These are phyloP conservation scores for Pollenia angustigena DNA, from an alignment of 2,888 invertebrate species.

Conservation along the genomic window DNA sequence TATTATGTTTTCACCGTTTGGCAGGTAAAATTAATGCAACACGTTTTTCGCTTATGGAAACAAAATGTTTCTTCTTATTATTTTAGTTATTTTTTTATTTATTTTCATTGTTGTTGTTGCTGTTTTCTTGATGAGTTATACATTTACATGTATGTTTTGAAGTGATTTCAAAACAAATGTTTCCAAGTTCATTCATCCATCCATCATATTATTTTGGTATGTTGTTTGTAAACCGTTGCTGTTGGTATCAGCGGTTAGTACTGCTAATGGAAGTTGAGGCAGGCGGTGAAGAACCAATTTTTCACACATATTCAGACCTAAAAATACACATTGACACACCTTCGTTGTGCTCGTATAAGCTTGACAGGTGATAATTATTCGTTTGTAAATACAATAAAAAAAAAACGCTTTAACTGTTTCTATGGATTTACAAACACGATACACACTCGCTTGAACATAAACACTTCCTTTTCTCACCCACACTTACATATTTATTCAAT, in stretches of 20 bases:
- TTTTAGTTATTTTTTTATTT: slow-evolving; percentile 3
- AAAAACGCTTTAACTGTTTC: slow-evolving; percentile 59
- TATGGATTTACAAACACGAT: slow-evolving; percentile 25
- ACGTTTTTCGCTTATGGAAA: slow-evolving; percentile 9
- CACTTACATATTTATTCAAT: slow-evolving; percentile 11
- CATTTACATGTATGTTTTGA: slow-evolving; percentile 39
- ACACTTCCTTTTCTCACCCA: background rate
- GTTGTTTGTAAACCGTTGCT: background rate
- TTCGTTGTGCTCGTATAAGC: slow-evolving; percentile 15
- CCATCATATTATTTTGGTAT: slow-evolving; percentile 44
- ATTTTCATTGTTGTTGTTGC: slow-evolving; percentile 1
- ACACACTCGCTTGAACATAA: slow-evolving; percentile 15
- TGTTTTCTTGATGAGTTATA: slow-evolving; percentile 24
- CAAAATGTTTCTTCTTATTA: background rate
- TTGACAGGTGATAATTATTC: slow-evolving; percentile 75
- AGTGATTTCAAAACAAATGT: slow-evolving; percentile 54
- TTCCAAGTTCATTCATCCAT: slow-evolving; percentile 54
- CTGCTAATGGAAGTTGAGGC: background rate
- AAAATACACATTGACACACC: background rate
- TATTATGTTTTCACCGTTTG: background rate
- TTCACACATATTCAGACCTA: slow-evolving; percentile 13
- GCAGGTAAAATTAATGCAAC: slow-evolving; percentile 23
- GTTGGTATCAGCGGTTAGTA: background rate
- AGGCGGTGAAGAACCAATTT: slow-evolving; percentile 8
- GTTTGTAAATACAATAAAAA: slow-evolving; percentile 51